Evolutionary conservation across 1,140 invertebrate species (phyloP).

Genomic region (Cherax quadricarinatus): DNA sequence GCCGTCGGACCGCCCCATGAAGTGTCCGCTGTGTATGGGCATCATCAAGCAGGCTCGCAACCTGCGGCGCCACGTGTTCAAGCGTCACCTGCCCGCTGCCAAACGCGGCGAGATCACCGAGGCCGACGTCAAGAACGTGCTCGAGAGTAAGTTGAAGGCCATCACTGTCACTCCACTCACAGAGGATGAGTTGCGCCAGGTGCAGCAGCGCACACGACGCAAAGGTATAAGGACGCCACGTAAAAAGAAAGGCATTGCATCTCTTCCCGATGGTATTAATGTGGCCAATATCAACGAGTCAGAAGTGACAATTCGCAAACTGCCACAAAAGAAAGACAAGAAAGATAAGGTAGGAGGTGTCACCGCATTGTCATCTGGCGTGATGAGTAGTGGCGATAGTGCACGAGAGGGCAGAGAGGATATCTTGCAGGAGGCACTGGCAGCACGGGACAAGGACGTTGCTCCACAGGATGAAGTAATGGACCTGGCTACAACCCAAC

Average conservation of each 20-base stretch:
- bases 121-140: conserved; percentile 69
- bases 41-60: conserved; percentile 81
- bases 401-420: conserved; percentile 47
- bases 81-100: conserved; percentile 70
- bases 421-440: conserved; percentile 67
- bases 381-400: background rate
- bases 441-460: conserved; percentile 67
- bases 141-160: conserved; percentile 68
- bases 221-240: conserved; percentile 53
- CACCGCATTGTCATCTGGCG: background rate
- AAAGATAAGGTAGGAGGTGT: conserved; percentile 44
- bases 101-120: conserved; percentile 70
- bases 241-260: conserved; percentile 64
- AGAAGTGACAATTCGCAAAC: conserved; percentile 70
- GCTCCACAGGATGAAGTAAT: conserved; percentile 64
- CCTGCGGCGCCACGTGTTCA: conserved; percentile 79
- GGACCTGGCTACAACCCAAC: conserved; percentile 65
- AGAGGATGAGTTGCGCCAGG: conserved; percentile 64
- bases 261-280: conserved; percentile 62
- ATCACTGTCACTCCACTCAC: conserved; percentile 70
- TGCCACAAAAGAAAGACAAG: conserved; percentile 63
- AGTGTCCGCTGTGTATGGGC: conserved; percentile 81
- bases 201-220: conserved; percentile 56
- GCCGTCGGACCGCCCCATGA: conserved; percentile 81
- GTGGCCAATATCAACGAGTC: conserved; percentile 66